Base-by-base conservation (phyloP, 2,888 invertebrate genomes). In the Neoaliturus tenellus region DNA sequence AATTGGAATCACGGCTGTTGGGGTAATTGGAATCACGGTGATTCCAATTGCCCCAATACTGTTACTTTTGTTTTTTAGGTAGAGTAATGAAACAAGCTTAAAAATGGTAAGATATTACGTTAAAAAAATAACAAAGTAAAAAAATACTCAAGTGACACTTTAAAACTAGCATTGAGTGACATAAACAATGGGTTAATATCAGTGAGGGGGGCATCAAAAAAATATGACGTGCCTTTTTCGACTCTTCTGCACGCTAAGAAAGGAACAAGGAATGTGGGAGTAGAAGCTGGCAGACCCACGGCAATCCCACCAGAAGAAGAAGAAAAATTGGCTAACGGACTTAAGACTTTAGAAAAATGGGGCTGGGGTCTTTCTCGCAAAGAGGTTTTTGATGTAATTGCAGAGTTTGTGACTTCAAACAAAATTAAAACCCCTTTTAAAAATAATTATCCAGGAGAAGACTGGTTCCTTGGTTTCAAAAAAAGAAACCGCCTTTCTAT, bases 361-460 rank as follows among this genome's bases (percentile, higher is more conserved):
- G 90, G 89, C 5, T 89, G 89, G 85, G 89, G 89, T 12, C 82
- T 89, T 31, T 87, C 87, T n/a, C 86, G 88, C 86, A 87, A 87
- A 85, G 89, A 90, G 86, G 81, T 89, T 44, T 67, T 89, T 75
- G 85, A 88, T 67, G 73, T 87, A 25, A 89, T 90, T 12, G 87
- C 84, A 0, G 83, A 88, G 31, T 90, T 87, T 83, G 87, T 89
- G 10, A 51, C 71, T 28, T 51, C 80, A 58, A 89, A 89, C 81
- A 78, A 85, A 8, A 81, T 89, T 5, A 83, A 86, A 85, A 89
- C 87, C 41, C 87, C 87, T 1, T 89, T 89, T 84, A 89, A 87
- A 86, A 86, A 88, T 85, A 87, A 87, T 2, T 84, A 85, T 2
- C 89, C 89, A 25, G 88, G 89, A 0, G 83, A 88, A 69, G 88